Evolutionary conservation across 2,113 vertebrate genomes (phyloP).

Genomic region (Rissa tridactyla): DNA sequence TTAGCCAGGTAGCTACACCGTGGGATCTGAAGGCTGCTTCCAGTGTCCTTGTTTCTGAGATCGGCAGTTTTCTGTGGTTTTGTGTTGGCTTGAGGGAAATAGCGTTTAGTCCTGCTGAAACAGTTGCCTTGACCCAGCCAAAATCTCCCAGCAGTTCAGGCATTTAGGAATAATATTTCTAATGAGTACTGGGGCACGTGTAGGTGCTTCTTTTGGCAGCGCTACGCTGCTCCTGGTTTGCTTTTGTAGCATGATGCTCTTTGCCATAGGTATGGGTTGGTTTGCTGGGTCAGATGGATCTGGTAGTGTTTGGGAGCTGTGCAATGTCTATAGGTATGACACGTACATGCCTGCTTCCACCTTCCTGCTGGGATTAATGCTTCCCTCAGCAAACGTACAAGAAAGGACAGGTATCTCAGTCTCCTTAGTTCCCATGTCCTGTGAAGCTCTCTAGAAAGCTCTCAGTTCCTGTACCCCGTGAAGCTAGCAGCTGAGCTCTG

Average conservation of each 20-base stretch:
- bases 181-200: neutral
- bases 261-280: neutral
- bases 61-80: neutral
- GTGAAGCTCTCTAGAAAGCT: neutral
- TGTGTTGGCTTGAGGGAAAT: neutral
- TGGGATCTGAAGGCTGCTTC: neutral
- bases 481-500: neutral
- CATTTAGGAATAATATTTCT: neutral
- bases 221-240: neutral
- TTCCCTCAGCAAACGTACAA: neutral
- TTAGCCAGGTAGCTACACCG: rapidly evolving
- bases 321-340: neutral
- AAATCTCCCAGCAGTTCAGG: neutral
- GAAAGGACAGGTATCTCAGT: neutral
- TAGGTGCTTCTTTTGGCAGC: neutral
- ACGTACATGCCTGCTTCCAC: neutral
- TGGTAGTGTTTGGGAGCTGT: neutral
- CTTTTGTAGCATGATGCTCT: neutral
- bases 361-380: neutral
- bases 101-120: neutral
- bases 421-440: neutral
- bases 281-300: neutral
- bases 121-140: neutral
- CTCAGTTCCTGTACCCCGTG: slow-evolving; percentile 1
- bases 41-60: neutral